Base-by-base conservation (phyloP, 2,797 vertebrate species). In the Menidia menidia region DNA sequence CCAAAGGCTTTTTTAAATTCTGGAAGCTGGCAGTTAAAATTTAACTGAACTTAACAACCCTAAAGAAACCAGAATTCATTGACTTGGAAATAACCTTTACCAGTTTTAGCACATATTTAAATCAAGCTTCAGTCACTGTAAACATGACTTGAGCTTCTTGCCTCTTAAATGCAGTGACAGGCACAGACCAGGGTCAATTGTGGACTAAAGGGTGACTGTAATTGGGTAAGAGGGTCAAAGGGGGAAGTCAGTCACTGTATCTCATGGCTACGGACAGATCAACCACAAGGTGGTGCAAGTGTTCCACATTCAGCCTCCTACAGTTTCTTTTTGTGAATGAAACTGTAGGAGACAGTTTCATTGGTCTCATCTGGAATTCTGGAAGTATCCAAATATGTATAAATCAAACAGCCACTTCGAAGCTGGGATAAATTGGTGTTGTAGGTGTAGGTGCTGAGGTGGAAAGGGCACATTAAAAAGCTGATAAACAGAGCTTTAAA, bases 281-380 rank as follows among this genome's bases (percentile, higher is more conserved):
- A 9, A 67, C 82, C 87, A 89, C 75, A 66, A 73, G 86, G 75
- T 67, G 87, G 87, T 5, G 85, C 65, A 59, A 44, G 1, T 39
- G 10, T 35, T 43, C 48, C 31, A 48, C 11, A 47, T 16, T 54
- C 41, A 39, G 0, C 12, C 0, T 0, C 30, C 2, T 1, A 7
- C 1, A n/a, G 42, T 41, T 31, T 59, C 30, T 47, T 68, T 76
- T 60, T 72, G 31, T 71, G 77, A 82, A 75, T 74, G 44, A 74
- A 72, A 54, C 25, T 25, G 25, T 25, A 32, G 48, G 43, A 14
- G 47, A 19, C 6, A 0, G 15, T 16, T n/a, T n/a, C 3, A 47
- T 1, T n/a, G 47, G 2, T 10, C 19, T 19, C 4, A 9, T 2
- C 10, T 11, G 18, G 10, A 48, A 48, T 25, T 25, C 50, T 1